Evolutionary conservation across 2,797 vertebrate genomes (phyloP).

Genomic region (Sebastes minor): DNA sequence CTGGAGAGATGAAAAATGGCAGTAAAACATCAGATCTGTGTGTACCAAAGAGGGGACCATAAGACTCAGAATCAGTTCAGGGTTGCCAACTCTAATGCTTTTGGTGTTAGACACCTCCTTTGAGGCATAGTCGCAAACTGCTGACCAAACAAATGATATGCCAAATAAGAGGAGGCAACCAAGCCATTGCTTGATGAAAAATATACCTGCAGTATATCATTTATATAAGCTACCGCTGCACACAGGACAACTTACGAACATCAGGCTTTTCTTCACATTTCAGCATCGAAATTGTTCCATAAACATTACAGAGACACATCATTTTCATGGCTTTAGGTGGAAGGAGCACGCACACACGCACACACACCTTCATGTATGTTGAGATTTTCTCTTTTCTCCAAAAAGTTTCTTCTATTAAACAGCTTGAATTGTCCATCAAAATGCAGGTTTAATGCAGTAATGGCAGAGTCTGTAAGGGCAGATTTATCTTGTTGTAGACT

Average conservation of each 20-base stretch:
- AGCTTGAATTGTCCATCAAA: background rate
- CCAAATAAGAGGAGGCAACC: background rate
- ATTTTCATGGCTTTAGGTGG: background rate
- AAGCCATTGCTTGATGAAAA: background rate
- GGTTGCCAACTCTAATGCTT: background rate
- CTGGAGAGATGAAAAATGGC: background rate
- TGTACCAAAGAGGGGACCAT: background rate
- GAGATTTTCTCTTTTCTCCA: background rate
- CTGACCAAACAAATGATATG: background rate
- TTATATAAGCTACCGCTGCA: background rate
- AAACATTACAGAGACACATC: background rate
- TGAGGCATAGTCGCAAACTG: background rate
- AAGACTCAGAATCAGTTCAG: background rate
- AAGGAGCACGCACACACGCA: background rate
- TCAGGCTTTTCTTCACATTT: background rate
- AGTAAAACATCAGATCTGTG: background rate
- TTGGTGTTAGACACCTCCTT: background rate
- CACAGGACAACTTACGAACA: background rate
- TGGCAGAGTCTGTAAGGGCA: background rate
- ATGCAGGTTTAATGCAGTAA: background rate
- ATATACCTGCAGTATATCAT: background rate
- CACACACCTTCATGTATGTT: background rate
- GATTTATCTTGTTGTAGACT: background rate
- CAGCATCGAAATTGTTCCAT: background rate
- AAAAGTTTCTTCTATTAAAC: background rate